Base-by-base conservation (phyloP, 2,888 invertebrate genomes). In the Belgica antarctica region DNA sequence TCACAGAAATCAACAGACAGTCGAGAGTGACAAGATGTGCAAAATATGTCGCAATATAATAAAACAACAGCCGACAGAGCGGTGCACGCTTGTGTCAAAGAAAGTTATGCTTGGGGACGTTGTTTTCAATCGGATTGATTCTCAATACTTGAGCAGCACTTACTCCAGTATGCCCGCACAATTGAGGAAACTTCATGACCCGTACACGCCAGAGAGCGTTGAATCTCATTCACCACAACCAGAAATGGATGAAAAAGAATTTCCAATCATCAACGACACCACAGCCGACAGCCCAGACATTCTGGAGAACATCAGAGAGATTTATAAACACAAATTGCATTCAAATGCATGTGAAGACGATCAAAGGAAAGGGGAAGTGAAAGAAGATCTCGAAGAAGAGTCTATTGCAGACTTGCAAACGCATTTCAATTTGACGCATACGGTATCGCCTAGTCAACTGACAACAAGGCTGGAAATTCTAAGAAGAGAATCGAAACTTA, bases 121-220 rank as follows among this genome's bases (percentile, higher is more conserved):
- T 12, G 83, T 83, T 71, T 81, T 84, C 0, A 84, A 85, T 73
- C 82, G 83, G 70, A 78, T 85, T 10, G 85, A 86, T 73, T 81
- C 79, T 2, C 81, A 83, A 1, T 75, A 83, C 25, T 76, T 86
- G 0, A 78, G 75, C 71, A 78, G 75, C 71, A 76, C 77, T 17
- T 71, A 71, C 27, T 41, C 65, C 19, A 47, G 24, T 46, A 25
- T 17, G 19, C 31, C 31, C n/a, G 57, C 70, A 69, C 71, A 71
- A 47, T 24, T 63, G 10, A 73, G 76, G 1, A 78, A 73, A 2
- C 81, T 81, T 75, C 79, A 86, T 75, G 89, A 89, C 74, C 90
- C 91, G 0, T 91, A 91, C 75, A 91, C 91, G 0, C 91, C 91
- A n/a, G 91, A 91, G 75, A 90, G 89, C 77, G 83, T 86, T 73